Conservation (phyloP, 2,888 invertebrate genomes). For the Eupithecia subumbrata region DNA sequence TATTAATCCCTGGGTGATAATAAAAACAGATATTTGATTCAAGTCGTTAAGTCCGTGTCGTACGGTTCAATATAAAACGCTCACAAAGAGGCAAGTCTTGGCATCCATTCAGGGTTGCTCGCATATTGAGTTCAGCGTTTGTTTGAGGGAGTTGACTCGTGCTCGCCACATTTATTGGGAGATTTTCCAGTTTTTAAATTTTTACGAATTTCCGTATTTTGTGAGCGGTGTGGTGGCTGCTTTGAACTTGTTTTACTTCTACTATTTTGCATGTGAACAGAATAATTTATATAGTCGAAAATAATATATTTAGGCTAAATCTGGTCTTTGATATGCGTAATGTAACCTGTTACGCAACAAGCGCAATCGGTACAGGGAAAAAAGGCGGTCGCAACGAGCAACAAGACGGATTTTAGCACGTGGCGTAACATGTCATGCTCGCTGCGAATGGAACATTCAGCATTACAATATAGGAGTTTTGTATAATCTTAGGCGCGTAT, state of each 20-base stretch:
- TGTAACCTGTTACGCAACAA: neutral
- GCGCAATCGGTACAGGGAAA: neutral
- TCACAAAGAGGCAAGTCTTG: slow-evolving; percentile 60
- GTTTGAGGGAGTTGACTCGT: slow-evolving; percentile 64
- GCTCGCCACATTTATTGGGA: slow-evolving; percentile 70
- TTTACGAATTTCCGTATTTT: slow-evolving; percentile 29
- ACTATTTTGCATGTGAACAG: neutral
- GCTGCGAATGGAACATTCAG: too few relatives aligned
- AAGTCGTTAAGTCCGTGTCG: slow-evolving; percentile 17
- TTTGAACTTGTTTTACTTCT: neutral
- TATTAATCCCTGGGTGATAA: slow-evolving; percentile 4
- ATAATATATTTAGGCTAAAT: neutral
- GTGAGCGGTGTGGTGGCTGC: neutral
- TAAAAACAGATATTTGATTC: slow-evolving; percentile 12
- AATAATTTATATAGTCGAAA: too few relatives aligned
- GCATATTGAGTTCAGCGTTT: slow-evolving; percentile 78
- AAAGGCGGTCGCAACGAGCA: neutral
- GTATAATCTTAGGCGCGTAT: too few relatives aligned
- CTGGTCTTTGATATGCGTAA: neutral
- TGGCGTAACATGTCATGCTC: neutral
- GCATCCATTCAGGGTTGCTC: slow-evolving; percentile 65
- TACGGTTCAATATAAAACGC: slow-evolving; percentile 41
- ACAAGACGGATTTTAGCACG: neutral
- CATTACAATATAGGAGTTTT: too few relatives aligned
- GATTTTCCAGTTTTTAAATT: slow-evolving; percentile 63